Evolutionary conservation across 2,797 vertebrate genomes (phyloP).

Genomic region (Tauraco hartlaubi): DNA sequence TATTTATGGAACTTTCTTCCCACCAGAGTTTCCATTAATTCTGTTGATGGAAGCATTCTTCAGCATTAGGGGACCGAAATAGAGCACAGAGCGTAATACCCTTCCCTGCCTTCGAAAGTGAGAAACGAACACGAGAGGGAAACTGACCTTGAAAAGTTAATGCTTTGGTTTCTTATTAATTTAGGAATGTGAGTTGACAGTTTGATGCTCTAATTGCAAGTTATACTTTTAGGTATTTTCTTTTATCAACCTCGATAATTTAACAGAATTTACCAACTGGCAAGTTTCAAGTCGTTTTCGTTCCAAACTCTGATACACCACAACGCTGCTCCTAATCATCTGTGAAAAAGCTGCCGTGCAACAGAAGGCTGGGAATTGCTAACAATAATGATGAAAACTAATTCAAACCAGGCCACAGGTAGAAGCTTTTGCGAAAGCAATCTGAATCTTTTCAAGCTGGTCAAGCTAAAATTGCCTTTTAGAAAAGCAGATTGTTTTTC

Average conservation of each 20-base stretch:
- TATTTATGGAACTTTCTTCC: constrained; percentile 8
- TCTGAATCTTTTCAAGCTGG: constrained; percentile 40
- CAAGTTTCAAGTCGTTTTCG: not conserved
- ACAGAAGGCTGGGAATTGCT: constrained; percentile 44
- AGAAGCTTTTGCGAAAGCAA: not conserved
- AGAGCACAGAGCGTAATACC: not conserved
- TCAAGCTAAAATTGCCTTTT: not conserved
- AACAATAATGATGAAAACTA: constrained; percentile 26
- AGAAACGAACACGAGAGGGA: not conserved
- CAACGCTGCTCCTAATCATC: constrained; percentile 33
- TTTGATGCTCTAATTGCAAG: constrained; percentile 39
- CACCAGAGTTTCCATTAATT: constrained; percentile 23
- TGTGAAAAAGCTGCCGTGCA: constrained; percentile 65
- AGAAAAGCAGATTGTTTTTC: not conserved
- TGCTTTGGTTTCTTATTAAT: constrained; percentile 19
- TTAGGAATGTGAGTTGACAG: constrained; percentile 14
- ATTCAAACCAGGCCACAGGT: constrained; percentile 33
- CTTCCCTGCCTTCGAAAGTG: not conserved
- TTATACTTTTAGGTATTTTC: constrained; percentile 32
- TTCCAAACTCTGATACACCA: not conserved
- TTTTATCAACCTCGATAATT: constrained; percentile 21
- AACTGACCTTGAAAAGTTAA: constrained; percentile 25
- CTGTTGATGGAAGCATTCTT: constrained; percentile 33
- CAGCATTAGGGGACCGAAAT: not conserved
- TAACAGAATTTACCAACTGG: constrained; percentile 34